Base-by-base conservation (phyloP, 2,797 vertebrate genomes). In the Falco berigora region DNA sequence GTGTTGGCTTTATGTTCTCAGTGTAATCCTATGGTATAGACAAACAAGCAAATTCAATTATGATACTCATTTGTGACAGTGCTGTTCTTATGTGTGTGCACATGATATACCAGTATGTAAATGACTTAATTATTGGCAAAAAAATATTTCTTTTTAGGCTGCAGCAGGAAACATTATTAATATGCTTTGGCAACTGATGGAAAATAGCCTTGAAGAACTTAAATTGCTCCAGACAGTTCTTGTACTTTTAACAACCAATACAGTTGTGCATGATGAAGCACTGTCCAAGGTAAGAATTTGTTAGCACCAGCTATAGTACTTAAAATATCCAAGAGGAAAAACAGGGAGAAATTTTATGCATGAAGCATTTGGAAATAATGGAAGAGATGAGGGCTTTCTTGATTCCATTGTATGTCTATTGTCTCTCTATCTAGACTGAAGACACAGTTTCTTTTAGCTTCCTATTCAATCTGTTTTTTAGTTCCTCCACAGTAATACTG, bases 181-280 rank as follows among this genome's bases (percentile, higher is more conserved):
- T 98, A 99, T 99, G 99, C 97, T 99, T 97, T 99, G 99, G 99
- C 99, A 99, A 96, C 98, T 99, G 96, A 99, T 99, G 99, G 99
- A 99, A 97, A 99, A 99, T 63, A 99, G 99, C 80, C 98, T 99
- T 94, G 99, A 99, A 98, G 99, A 99, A 98, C 98, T 99, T 72
- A 99, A 99, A 84, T 98, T 99, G 28, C 97, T 99, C 59, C 99
- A 99, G 97, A 99, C 99, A 2, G 99, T 99, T 92, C 98, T 99
- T 84, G 99, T 99, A 53, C 99, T 99, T 96, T 96, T 99, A 71
- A 99, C 99, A 86, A 99, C 99, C 75, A 99, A 99, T 97, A 99
- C 99, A 8, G 99, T 99, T 38, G 99, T 99, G 62, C 99, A 99
- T 10, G 99, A 99, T 59, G 98, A 98, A 85, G 97, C 97, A 14